Evolutionary conservation across 2,888 invertebrate species (phyloP), one percentile per base, ranked within the genome.

Genomic region (Hydriomena furcata): DNA sequence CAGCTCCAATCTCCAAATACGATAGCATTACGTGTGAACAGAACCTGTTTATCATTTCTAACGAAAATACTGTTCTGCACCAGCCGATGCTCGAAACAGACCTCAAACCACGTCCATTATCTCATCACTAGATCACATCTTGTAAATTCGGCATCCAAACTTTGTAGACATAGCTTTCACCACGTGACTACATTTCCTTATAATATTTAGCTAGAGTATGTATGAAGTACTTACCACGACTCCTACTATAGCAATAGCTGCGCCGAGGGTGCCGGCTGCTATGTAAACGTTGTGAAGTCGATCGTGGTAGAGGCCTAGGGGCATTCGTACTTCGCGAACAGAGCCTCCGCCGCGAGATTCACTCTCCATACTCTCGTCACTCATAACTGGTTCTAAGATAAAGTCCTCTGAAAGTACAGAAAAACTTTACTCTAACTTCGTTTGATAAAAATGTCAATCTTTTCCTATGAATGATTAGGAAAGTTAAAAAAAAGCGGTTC

Each of bases 261-360:
- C 93, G 27, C 94, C 94, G 55, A 95, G 91, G 5, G 95, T 95
- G 41, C 95, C 95, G 17, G 94, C 94, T 6, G 95, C 95, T 66
- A 95, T 94, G 83, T 95, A 95, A 65, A 95, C 93, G 81, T 94
- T 95, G 85, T 95, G 95, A 55, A 93, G 85, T 30, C 93, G 91
- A 71, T 93, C 93, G 70, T 93, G 90, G 76, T 92, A 92, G 52
- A 92, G 79, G 0, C 92, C 90, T 45, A 94, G 84, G 55, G 93
- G 93, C 73, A 92, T 84, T 38, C 85, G 91, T 68, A 92, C 90
- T 66, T 89, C 89, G 6, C 91, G 80, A 27, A 90, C 91, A 0
- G 84, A 78, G 8, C 87, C 79, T 0, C 71, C 76, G 58, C 68
- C 71, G 0, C 73, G 74, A 0, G 51, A 23, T 27, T 30, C 41